phyloP scores from a whole-genome alignment of 2,888 invertebrate species.

The Patella pellucida region DNA sequence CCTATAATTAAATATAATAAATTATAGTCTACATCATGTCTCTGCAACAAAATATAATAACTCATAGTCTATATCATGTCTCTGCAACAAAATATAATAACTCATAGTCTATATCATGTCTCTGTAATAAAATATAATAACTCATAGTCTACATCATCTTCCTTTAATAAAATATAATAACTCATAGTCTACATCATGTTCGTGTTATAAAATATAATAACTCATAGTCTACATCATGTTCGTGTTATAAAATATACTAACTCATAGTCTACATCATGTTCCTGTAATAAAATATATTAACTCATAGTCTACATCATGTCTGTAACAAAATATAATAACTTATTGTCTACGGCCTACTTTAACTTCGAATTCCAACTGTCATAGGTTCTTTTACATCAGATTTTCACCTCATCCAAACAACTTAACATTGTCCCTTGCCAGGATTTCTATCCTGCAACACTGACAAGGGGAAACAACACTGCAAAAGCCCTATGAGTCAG shows the following conservation, averaged over 20 bases:
- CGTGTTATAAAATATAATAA: background rate
- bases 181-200: background rate
- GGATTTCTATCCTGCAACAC: too few species aligned
- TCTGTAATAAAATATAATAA: conserved; percentile 53
- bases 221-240: background rate
- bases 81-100: too few species aligned
- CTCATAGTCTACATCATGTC: too few species aligned
- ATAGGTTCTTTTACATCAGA: too few species aligned
- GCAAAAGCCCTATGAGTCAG: too few species aligned
- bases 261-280: background rate
- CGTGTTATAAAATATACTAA: background rate
- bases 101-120: conserved; percentile 65
- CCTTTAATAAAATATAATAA: background rate
- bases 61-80: too few species aligned
- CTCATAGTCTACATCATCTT: background rate
- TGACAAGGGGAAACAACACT: too few species aligned
- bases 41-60: background rate
- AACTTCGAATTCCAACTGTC: too few species aligned
- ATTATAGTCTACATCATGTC: background rate
- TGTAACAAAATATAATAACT: too few species aligned
- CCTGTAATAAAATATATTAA: background rate
- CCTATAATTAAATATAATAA: background rate
- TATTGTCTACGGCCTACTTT: too few species aligned
- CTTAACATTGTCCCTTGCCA: too few species aligned
- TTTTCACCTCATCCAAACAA: too few species aligned